These are phyloP conservation scores for Etheostoma nigrum DNA, from an alignment of 2,797 vertebrate genomes.

Conservation along the genomic window DNA sequence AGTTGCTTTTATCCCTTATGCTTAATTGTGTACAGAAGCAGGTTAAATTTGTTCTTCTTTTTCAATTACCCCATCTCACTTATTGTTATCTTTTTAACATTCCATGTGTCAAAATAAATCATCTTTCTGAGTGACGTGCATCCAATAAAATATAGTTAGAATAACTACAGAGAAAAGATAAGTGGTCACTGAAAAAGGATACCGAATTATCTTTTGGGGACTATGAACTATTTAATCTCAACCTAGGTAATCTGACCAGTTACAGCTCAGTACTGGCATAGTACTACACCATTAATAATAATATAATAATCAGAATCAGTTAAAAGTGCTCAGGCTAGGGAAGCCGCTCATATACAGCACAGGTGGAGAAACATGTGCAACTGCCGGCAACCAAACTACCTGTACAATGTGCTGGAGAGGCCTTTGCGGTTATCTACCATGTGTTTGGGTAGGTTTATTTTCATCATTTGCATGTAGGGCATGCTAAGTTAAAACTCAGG, in stretches of 20 bases:
- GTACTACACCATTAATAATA: too few relatives aligned
- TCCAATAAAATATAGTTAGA: too few relatives aligned
- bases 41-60: slow-evolving; percentile 41
- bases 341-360: too few relatives aligned
- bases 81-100: slow-evolving; percentile 21
- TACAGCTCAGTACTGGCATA: background rate
- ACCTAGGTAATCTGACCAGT: background rate
- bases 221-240: background rate
- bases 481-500: too few relatives aligned
- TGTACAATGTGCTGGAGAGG: too few relatives aligned
- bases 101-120: background rate
- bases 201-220: background rate
- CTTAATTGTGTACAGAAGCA: slow-evolving; percentile 39
- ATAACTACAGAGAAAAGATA: background rate
- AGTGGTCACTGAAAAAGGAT: background rate
- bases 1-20: slow-evolving; percentile 36
- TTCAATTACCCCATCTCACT: slow-evolving; percentile 20
- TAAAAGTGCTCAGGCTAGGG: background rate
- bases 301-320: background rate
- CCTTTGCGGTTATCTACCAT: too few relatives aligned
- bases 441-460: too few relatives aligned
- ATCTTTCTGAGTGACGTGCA: background rate
- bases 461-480: too few relatives aligned
- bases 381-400: too few relatives aligned
- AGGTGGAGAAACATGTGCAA: too few relatives aligned